phyloP scores from a whole-genome alignment of 2,113 vertebrate species.

The Microtus pennsylvanicus region DNA sequence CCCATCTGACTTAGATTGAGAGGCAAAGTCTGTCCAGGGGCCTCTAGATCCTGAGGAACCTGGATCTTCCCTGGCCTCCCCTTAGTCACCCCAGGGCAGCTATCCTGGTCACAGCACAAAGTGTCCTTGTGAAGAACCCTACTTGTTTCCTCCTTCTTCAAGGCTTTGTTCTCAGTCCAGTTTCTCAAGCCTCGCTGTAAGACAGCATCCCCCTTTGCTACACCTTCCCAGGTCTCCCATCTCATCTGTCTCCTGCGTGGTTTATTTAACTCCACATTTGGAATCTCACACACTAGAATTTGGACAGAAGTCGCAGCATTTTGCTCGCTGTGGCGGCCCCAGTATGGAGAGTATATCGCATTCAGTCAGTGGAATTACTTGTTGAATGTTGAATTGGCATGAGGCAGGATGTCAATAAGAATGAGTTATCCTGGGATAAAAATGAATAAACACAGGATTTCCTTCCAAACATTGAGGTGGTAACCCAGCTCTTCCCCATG shows the following conservation, averaged over 20 bases:
- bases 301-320: not conserved
- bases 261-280: not conserved
- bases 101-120: not conserved
- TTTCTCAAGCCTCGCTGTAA: not conserved
- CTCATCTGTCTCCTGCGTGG: not conserved
- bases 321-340: not conserved
- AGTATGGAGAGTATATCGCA: not conserved
- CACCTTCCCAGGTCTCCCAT: not conserved
- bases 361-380: not conserved
- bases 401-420: conserved; percentile 8
- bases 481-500: not conserved
- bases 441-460: not conserved
- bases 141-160: not conserved
- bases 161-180: not conserved
- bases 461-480: not conserved
- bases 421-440: not conserved
- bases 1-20: not conserved
- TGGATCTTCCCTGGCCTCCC: no score
- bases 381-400: not conserved
- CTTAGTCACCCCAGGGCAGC: not conserved
- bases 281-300: not conserved
- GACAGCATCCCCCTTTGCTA: not conserved
- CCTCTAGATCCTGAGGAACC: not conserved
- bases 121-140: not conserved
- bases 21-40: not conserved